phyloP scores from a whole-genome alignment of 2,888 invertebrate genomes.

The Craniophora ligustri region DNA sequence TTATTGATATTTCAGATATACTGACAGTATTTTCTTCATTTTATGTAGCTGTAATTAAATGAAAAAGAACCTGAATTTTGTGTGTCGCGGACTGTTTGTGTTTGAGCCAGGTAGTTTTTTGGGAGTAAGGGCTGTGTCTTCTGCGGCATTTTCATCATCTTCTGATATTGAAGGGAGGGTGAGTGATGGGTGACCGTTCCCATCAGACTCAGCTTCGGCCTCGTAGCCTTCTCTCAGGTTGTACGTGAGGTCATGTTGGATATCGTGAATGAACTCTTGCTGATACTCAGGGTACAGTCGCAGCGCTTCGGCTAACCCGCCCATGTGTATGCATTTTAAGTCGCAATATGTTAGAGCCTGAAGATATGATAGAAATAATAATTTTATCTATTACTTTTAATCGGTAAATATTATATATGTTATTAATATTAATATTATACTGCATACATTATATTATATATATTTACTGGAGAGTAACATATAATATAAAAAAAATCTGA shows the following conservation, averaged over 20 bases:
- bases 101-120: conserved; percentile 89
- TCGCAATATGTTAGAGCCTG: conserved; percentile 98
- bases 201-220: conserved; percentile 93
- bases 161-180: conserved; percentile 98
- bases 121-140: conserved; percentile 91
- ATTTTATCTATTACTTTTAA: not conserved
- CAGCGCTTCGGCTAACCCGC: conserved; percentile 96
- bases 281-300: conserved; percentile 98
- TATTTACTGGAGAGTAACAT: too few relatives aligned
- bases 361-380: conserved; percentile 1
- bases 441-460: too few relatives aligned
- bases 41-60: conserved; percentile 4
- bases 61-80: conserved; percentile 86
- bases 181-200: conserved; percentile 93
- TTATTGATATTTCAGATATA: not conserved
- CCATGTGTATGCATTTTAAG: conserved; percentile 97
- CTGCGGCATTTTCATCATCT: conserved; percentile 96
- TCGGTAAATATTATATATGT: too few relatives aligned
- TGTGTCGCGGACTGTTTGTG: conserved; percentile 91
- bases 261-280: conserved; percentile 97
- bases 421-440: too few relatives aligned
- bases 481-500: conserved; percentile 9
- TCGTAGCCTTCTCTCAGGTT: conserved; percentile 98
- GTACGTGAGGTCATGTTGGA: conserved; percentile 98
- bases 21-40: conserved; percentile 4